Conservation (phyloP, 2,888 invertebrate species). For the Pammene fasciana region DNA sequence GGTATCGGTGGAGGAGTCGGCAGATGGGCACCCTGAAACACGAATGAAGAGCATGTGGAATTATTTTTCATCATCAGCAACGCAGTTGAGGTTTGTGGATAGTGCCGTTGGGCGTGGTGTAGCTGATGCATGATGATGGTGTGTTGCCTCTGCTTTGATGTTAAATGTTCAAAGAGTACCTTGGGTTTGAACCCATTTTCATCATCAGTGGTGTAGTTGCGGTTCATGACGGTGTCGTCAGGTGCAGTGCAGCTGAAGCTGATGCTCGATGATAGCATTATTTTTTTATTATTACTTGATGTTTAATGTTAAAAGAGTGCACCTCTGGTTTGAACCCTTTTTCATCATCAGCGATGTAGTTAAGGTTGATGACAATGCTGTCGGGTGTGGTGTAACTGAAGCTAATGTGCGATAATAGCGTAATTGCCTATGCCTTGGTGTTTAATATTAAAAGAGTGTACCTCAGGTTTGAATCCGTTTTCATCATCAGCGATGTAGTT, state of each 20-base stretch:
- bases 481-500: conserved; percentile 89
- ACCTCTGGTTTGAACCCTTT: conserved; percentile 84
- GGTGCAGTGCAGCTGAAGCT: too few species aligned
- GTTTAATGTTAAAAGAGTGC: neutral
- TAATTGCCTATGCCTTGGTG: conserved; percentile 49
- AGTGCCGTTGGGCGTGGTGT: too few species aligned
- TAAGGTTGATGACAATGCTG: conserved; percentile 86
- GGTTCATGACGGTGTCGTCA: neutral
- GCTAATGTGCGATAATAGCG: conserved; percentile 86
- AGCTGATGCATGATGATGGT: too few species aligned
- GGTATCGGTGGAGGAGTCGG: conserved; percentile 91
- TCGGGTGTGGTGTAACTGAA: conserved; percentile 88
- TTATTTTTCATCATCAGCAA: neutral
- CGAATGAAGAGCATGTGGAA: neutral
- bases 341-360: conserved; percentile 88
- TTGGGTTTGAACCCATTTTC: too few species aligned
- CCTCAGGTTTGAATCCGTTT: conserved; percentile 84
- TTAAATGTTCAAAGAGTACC: too few species aligned
- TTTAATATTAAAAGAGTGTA: conserved; percentile 45
- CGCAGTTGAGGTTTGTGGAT: too few species aligned
- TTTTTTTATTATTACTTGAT: too few species aligned
- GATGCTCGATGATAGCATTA: too few species aligned
- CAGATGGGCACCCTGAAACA: conserved; percentile 85
- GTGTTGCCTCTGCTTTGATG: too few species aligned
- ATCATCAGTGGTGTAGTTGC: neutral